Evolutionary conservation across 2,888 invertebrate species (phyloP), one percentile per base, ranked within the genome.

Genomic region (Philereme transversata): DNA sequence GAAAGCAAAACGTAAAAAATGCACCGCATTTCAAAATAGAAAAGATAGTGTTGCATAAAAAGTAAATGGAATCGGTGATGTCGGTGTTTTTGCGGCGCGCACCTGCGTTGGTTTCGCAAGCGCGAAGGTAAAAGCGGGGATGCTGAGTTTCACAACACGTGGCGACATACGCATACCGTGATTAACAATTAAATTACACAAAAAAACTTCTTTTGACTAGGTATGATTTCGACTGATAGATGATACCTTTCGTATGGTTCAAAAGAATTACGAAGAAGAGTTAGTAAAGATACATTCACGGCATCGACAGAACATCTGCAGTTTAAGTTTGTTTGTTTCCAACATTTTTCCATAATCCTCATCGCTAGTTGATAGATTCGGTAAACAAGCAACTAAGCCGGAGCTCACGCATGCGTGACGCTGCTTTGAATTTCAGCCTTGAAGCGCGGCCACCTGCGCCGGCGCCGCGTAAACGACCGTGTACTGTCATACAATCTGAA

Each of bases 391-490:
- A 84, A 82, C 78, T 80, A 83, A 87, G 80, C 83, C 83, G 80
- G 82, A 82, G 86, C 77, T 85, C 88, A 85, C 82, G 88, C 90
- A 90, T 89, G 90, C 91, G 86, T 90, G 90, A 90, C 90, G 83
- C 88, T 90, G 91, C 88, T 92, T 92, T 90, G 91, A 90, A 90
- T 92, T 91, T 92, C 90, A 92, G 91, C 92, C 91, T 92, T 92
- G 92, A 90, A 93, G 92, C 90, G 88, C 88, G 87, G 88, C 87
- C 93, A 93, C 93, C 93, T 93, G 92, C 93, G 93, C 93, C 93
- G 93, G 90, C 93, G 94, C 93, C 93, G 93, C 90, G 88, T 92
- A 93, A 93, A 93, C 90, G 92, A 84, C 88, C 89, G 78, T 89
- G 90, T 90, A 89, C 88, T 84, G 88, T 86, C 88, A 88, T 78